phyloP scores from a whole-genome alignment of 2,797 vertebrate genomes.

The Enteromius anoplus region DNA sequence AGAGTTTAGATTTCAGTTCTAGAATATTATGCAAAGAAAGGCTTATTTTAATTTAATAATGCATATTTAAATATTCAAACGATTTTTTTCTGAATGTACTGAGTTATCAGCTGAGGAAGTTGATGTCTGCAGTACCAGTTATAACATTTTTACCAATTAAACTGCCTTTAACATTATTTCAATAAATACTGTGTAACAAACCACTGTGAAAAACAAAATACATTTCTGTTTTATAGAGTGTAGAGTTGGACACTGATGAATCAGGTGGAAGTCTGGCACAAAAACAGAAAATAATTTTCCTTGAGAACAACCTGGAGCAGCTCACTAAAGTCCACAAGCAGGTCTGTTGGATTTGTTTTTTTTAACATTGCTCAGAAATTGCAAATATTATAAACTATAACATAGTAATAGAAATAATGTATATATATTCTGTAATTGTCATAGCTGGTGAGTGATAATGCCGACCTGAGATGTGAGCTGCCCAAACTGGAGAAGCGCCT shows the following conservation, averaged over 20 bases:
- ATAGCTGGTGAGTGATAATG: constrained; percentile 93
- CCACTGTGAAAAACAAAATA: not conserved
- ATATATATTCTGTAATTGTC: not conserved
- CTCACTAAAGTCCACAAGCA: constrained; percentile 92
- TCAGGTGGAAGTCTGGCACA: constrained; percentile 92
- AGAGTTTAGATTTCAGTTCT: not conserved
- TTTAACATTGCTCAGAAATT: not conserved
- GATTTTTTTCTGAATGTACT: not conserved
- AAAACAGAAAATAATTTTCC: constrained; percentile 95
- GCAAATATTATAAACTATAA: not conserved
- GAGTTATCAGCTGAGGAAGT: not conserved
- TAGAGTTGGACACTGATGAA: constrained; percentile 89
- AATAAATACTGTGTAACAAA: constrained; percentile 9
- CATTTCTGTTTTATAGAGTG: constrained; percentile 74
- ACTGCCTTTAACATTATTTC: not conserved
- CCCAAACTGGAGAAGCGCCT: constrained; percentile 96
- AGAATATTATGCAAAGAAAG: not conserved
- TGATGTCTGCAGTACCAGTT: not conserved
- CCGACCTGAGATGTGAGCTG: constrained; percentile 96
- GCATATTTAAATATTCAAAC: not conserved
- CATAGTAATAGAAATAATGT: not conserved
- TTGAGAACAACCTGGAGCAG: constrained; percentile 98
- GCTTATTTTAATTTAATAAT: not conserved
- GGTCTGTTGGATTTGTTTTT: constrained; percentile 56
- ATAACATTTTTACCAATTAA: not conserved